These are phyloP conservation scores for Criorhina ranunculi DNA, from an alignment of 2,888 invertebrate genomes.

Conservation along the genomic window DNA sequence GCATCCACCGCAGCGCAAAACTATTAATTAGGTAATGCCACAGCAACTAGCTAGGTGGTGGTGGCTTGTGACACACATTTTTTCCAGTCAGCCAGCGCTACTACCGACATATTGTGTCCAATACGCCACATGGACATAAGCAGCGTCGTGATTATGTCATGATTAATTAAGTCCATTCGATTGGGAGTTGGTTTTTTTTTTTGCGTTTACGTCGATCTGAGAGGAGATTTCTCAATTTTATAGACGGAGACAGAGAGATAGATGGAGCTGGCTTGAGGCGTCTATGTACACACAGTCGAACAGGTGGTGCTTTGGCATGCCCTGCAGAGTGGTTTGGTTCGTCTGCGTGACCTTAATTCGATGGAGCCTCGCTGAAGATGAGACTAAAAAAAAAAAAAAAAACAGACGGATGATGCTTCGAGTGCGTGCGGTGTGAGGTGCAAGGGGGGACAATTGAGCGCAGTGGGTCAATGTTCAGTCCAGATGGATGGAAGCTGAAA, in stretches of 20 bases:
- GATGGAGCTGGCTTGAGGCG: neutral
- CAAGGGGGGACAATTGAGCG: conserved; percentile 80
- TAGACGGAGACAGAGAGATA: conserved; percentile 23
- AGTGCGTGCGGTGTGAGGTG: conserved; percentile 35
- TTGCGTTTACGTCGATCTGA: conserved; percentile 2
- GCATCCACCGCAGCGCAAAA: conserved; percentile 60
- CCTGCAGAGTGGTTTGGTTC: conserved; percentile 16
- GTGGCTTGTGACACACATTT: conserved; percentile 67
- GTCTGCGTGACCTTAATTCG: conserved; percentile 64
- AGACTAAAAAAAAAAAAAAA: conserved; percentile 11
- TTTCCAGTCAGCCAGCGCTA: conserved; percentile 4
- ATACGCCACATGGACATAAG: conserved; percentile 65
- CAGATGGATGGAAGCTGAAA: conserved; percentile 35
- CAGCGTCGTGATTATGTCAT: conserved; percentile 70
- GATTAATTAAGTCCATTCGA: conserved; percentile 72
- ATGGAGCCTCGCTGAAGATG: conserved; percentile 46
- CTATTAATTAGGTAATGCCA: conserved; percentile 70
- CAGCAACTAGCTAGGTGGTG: neutral
- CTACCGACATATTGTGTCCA: conserved; percentile 71
- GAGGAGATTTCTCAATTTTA: conserved; percentile 48
- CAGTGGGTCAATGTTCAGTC: conserved; percentile 83
- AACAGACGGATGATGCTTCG: conserved; percentile 14
- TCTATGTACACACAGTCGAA: neutral
- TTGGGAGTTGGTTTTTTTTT: conserved; percentile 59
- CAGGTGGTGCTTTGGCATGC: conserved; percentile 44